These are phyloP conservation scores for Aplysina aerophoba DNA, from an alignment of 37 sponge, comb jelly and placozoan genomes.

Conservation along the genomic window DNA sequence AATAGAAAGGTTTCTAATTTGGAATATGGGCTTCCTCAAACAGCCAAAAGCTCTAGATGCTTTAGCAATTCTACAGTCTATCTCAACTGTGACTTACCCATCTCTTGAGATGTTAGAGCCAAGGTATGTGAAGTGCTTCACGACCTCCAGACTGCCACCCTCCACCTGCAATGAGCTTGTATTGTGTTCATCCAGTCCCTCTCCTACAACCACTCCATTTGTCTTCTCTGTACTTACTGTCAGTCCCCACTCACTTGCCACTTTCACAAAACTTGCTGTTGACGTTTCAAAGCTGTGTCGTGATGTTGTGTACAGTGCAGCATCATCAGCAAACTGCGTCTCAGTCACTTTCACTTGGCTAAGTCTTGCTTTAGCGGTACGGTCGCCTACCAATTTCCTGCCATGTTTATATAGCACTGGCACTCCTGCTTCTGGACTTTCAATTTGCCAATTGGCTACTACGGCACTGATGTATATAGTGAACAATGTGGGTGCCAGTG, in stretches of 20 bases:
- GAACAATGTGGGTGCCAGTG: slow-evolving; percentile 26
- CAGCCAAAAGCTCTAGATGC: too few relatives aligned
- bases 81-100: too few relatives aligned
- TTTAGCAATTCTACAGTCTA: too few relatives aligned
- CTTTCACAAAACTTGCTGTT: not conserved
- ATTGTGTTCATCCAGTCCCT: too few relatives aligned
- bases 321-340: slow-evolving; percentile 36
- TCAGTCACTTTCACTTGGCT: slow-evolving; percentile 2
- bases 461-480: slow-evolving; percentile 24
- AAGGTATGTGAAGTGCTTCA: not conserved
- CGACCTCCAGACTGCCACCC: not conserved
- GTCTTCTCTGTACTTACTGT: slow-evolving; percentile 24
- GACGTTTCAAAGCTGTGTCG: not conserved
- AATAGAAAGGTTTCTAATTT: too few relatives aligned
- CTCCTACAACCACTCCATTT: too few relatives aligned
- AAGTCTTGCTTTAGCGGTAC: slow-evolving; percentile 35
- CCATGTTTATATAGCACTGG: slow-evolving; percentile 11
- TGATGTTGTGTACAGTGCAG: slow-evolving; percentile 22
- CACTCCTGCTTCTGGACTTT: not conserved
- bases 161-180: too few relatives aligned
- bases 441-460: not conserved
- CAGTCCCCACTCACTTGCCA: slow-evolving; percentile 22
- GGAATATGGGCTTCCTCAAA: too few relatives aligned
- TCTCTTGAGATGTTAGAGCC: not conserved
- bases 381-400: slow-evolving; percentile 39